These are phyloP conservation scores for Anadara kagoshimensis DNA, from an alignment of 1,140 invertebrate species.

Conservation along the genomic window DNA sequence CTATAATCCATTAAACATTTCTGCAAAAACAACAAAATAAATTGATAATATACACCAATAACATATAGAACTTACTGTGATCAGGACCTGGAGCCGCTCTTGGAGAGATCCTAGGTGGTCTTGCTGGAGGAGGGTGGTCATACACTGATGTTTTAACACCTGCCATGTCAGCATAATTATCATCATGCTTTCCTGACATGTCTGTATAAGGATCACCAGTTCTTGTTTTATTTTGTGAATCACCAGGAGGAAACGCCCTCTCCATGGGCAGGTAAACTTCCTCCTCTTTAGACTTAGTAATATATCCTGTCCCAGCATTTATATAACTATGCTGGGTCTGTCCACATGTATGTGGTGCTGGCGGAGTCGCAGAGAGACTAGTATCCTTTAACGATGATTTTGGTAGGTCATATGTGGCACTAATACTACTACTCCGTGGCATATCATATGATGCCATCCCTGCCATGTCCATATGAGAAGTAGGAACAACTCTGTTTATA, in stretches of 20 bases:
- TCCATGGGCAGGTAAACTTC: conserved; percentile 45
- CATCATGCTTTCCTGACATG: conserved; percentile 11
- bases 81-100: conserved; percentile 5
- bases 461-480: conserved; percentile 16
- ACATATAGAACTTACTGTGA: background rate
- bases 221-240: conserved; percentile 11
- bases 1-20: too few species aligned
- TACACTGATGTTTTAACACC: conserved; percentile 13
- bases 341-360: conserved; percentile 14
- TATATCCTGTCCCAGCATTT: conserved; percentile 36
- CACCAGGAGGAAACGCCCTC: conserved; percentile 8
- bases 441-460: conserved; percentile 46
- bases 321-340: conserved; percentile 38
- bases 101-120: conserved; percentile 26
- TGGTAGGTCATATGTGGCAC: conserved; percentile 37
- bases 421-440: conserved; percentile 25
- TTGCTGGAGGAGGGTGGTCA: conserved; percentile 31
- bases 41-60: too few species aligned
- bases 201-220: conserved; percentile 10
- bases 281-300: conserved; percentile 21
- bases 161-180: conserved; percentile 38
- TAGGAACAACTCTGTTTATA: conserved; percentile 45
- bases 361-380: conserved; percentile 29
- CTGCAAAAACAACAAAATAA: too few species aligned
- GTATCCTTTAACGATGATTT: conserved; percentile 14